Evolutionary conservation across 2,113 vertebrate genomes (phyloP).

Genomic region (Thunnus thynnus): DNA sequence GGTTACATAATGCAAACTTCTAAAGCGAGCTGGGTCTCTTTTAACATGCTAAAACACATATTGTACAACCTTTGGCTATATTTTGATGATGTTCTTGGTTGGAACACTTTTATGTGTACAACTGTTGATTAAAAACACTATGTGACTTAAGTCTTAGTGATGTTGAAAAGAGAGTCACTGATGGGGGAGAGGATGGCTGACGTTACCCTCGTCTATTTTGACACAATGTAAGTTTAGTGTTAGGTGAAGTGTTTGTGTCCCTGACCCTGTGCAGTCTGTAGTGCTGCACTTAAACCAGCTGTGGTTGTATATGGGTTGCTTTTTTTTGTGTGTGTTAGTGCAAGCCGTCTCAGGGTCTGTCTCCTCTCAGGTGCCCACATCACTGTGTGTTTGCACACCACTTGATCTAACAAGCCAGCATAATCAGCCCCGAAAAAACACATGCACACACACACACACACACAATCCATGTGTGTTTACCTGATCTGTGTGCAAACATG

Average conservation of each 20-base stretch:
- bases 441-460: slow-evolving; percentile 13
- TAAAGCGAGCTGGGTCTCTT: too few relatives aligned
- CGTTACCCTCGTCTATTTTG: too few relatives aligned
- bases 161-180: too few relatives aligned
- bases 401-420: slow-evolving; percentile 39
- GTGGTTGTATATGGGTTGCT: neutral
- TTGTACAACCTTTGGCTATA: too few relatives aligned
- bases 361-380: slow-evolving; percentile 45
- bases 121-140: too few relatives aligned
- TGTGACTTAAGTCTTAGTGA: too few relatives aligned
- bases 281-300: neutral
- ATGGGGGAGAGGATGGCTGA: too few relatives aligned
- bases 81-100: too few relatives aligned
- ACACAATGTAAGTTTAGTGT: neutral
- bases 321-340: neutral
- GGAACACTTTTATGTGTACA: too few relatives aligned
- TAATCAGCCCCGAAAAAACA: slow-evolving; percentile 42
- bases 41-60: too few relatives aligned
- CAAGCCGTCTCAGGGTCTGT: slow-evolving; percentile 21
- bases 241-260: neutral
- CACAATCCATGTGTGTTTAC: slow-evolving; percentile 34
- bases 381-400: slow-evolving; percentile 47
- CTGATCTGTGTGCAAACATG: slow-evolving; percentile 53
- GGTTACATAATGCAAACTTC: too few relatives aligned
- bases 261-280: neutral